A percentile compares a stretch with the other conserved stretches of the same genome.
Conservation (phyloP, 2,888 invertebrate species). For the Resseliella maxima region DNA sequence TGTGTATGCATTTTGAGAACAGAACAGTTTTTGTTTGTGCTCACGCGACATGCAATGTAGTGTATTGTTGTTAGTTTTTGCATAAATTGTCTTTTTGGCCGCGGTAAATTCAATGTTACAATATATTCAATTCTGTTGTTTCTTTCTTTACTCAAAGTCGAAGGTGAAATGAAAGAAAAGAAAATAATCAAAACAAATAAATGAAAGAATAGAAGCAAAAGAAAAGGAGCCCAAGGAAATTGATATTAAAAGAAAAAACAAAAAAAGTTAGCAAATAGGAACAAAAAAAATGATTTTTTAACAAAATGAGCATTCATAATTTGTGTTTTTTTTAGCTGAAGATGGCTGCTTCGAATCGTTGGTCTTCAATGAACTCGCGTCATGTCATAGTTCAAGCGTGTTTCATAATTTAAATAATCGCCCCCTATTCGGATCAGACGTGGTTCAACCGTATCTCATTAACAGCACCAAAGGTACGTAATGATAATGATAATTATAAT, state of each 20-base stretch:
- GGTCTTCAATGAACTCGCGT: not conserved
- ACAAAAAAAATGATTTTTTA: not conserved
- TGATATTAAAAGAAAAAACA: not conserved
- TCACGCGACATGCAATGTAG: not conserved
- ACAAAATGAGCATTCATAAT: too few species aligned
- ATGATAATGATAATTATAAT: not conserved
- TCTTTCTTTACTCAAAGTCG: not conserved
- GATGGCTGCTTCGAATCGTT: not conserved
- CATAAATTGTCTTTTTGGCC: constrained; percentile 7
- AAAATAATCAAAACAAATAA: too few species aligned
- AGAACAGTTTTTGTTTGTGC: not conserved
- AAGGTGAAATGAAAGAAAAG: too few species aligned
- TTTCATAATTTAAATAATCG: constrained; percentile 19
- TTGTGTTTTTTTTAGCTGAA: not conserved
- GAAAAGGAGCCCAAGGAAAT: too few species aligned
- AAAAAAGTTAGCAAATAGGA: not conserved
- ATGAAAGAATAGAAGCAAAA: too few species aligned
- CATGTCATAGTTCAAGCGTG: constrained; percentile 8
- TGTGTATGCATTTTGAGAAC: not conserved
- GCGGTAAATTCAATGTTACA: constrained; percentile 2
- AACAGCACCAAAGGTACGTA: constrained; percentile 22
- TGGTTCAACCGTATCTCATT: constrained; percentile 18
- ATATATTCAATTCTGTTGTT: not conserved
- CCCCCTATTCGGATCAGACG: not conserved
- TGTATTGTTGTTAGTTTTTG: not conserved